phyloP scores from a whole-genome alignment of 1,140 invertebrate genomes.

The Lasioglossum baleicum region DNA sequence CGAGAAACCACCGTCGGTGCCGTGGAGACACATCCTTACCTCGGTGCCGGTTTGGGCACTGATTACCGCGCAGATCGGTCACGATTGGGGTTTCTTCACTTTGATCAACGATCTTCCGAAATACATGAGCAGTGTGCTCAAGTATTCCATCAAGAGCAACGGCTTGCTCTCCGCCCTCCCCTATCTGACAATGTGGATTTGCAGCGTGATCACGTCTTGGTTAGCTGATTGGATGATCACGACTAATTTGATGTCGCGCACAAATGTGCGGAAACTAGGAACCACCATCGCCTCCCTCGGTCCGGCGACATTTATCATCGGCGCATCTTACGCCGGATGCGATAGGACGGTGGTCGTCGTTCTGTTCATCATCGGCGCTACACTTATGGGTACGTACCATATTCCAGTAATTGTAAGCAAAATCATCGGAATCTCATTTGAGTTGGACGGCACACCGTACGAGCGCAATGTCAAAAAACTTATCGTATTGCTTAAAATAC shows the following conservation, averaged over 20 bases:
- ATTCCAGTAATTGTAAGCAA: too few relatives aligned
- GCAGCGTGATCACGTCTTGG: constrained; percentile 81
- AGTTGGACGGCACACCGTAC: too few relatives aligned
- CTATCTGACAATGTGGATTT: constrained; percentile 84
- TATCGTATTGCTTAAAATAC: too few relatives aligned
- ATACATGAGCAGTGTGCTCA: constrained; percentile 90
- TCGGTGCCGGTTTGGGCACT: constrained; percentile 84
- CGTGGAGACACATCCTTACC: constrained; percentile 82
- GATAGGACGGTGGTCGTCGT: constrained; percentile 82
- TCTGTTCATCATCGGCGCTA: constrained; percentile 85
- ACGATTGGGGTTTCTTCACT: constrained; percentile 93
- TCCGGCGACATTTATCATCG: constrained; percentile 81
- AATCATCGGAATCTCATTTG: too few relatives aligned
- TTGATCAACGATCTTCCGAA: constrained; percentile 92
- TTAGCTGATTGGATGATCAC: constrained; percentile 83
- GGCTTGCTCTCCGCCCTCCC: constrained; percentile 83
- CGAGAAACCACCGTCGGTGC: constrained; percentile 69
- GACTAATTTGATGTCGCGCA: constrained; percentile 79
- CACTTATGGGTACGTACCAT: constrained; percentile 82
- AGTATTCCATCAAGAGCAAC: constrained; percentile 87
- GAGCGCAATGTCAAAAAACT: too few relatives aligned
- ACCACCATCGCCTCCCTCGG: constrained; percentile 82
- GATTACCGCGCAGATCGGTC: constrained; percentile 83
- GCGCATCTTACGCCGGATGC: constrained; percentile 83
- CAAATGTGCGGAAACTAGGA: constrained; percentile 83